These are phyloP conservation scores for Butastur rufipennis DNA, from an alignment of 2,113 vertebrate genomes.

Conservation along the genomic window DNA sequence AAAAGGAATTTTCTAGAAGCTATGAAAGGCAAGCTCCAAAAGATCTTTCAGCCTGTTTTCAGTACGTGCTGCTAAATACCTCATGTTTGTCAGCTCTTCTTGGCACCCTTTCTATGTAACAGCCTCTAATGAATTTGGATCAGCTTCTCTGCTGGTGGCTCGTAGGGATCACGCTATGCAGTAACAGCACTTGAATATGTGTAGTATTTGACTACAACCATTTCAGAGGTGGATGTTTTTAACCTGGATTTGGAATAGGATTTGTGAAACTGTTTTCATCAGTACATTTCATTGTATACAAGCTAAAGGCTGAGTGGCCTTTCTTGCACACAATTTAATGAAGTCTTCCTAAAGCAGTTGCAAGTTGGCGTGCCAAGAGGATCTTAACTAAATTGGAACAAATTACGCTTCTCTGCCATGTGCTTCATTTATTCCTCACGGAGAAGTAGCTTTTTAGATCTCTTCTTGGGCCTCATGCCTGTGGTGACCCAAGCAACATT, in stretches of 20 bases:
- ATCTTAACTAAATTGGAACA: background rate
- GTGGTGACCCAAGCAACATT: background rate
- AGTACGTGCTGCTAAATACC: background rate
- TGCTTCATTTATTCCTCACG: background rate
- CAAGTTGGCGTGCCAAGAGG: background rate
- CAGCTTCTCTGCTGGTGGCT: background rate
- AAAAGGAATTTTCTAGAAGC: background rate
- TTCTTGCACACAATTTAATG: background rate
- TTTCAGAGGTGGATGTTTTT: background rate
- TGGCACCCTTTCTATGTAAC: background rate
- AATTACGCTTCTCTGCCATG: background rate
- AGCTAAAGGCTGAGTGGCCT: background rate
- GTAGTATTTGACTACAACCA: background rate
- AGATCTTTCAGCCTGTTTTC: constrained; percentile 28
- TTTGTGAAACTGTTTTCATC: background rate
- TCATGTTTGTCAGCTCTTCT: constrained; percentile 35
- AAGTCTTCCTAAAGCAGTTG: background rate
- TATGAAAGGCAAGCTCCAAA: background rate
- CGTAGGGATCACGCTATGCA: background rate
- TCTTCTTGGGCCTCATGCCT: background rate
- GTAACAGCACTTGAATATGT: background rate
- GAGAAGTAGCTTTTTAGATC: background rate
- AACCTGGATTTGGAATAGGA: background rate
- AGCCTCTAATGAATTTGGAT: constrained; percentile 31
- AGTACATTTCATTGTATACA: background rate